Percentiles rank a stretch among this genome's conserved stretches.
Conservation (phyloP, 2,113 vertebrate species). For the Triplophysa siluroides region DNA sequence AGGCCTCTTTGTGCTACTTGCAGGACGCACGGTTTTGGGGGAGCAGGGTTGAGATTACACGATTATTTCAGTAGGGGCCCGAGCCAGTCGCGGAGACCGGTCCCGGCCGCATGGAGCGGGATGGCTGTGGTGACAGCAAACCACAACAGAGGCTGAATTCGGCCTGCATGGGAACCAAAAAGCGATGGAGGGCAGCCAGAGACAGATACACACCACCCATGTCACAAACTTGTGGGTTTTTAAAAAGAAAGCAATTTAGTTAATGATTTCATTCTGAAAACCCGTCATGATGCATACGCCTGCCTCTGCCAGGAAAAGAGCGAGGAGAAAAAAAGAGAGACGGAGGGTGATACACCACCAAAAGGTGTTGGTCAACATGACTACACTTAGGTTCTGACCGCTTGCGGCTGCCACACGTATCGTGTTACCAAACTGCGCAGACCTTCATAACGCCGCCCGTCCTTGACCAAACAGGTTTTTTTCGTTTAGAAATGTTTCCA, state of each 20-base stretch:
- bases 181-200: slow-evolving; percentile 68
- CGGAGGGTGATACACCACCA: slow-evolving; percentile 43
- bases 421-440: slow-evolving; percentile 17
- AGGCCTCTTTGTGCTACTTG: slow-evolving; percentile 57
- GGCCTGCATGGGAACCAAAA: slow-evolving; percentile 70
- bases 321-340: slow-evolving; percentile 37
- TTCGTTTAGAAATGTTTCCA: slow-evolving; percentile 29
- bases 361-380: slow-evolving; percentile 67
- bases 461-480: neutral
- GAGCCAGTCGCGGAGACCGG: slow-evolving; percentile 61
- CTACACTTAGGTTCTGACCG: slow-evolving; percentile 46
- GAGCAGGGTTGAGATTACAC: slow-evolving; percentile 74
- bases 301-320: slow-evolving; percentile 56
- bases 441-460: neutral
- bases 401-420: slow-evolving; percentile 32
- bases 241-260: slow-evolving; percentile 74
- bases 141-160: slow-evolving; percentile 71
- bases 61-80: slow-evolving; percentile 71
- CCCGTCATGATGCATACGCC: slow-evolving; percentile 69
- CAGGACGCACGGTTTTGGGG: slow-evolving; percentile 55
- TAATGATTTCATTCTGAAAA: slow-evolving; percentile 77
- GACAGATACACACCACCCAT: slow-evolving; percentile 64
- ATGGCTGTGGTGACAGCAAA: slow-evolving; percentile 74
- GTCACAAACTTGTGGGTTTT: slow-evolving; percentile 69
- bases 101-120: slow-evolving; percentile 64